These are phyloP conservation scores for Arrhopalites spinosus DNA, from an alignment of 2,888 invertebrate genomes.

Conservation along the genomic window DNA sequence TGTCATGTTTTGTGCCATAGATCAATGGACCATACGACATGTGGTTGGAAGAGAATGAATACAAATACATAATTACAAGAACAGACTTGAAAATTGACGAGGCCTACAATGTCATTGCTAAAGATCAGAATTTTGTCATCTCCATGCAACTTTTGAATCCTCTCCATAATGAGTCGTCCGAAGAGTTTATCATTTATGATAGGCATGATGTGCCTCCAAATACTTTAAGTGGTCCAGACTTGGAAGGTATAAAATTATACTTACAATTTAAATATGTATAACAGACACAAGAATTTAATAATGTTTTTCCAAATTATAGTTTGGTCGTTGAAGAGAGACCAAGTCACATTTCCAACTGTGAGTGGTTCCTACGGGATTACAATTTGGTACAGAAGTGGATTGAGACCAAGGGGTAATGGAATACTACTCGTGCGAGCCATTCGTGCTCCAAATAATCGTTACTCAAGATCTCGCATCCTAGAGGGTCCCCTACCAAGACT, in stretches of 20 bases:
- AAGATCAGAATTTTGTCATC: constrained; percentile 77
- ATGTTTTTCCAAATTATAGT: too few relatives aligned
- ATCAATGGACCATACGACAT: too few relatives aligned
- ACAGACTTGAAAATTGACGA: constrained; percentile 66
- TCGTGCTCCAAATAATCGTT: constrained; percentile 53
- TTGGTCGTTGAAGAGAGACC: constrained; percentile 83
- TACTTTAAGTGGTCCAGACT: constrained; percentile 43
- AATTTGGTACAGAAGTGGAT: constrained; percentile 79
- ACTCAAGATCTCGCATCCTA: constrained; percentile 58
- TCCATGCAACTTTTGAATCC: constrained; percentile 90
- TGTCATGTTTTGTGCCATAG: too few relatives aligned
- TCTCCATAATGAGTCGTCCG: constrained; percentile 84
- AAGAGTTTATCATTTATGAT: constrained; percentile 79
- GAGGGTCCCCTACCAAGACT: constrained; percentile 80
- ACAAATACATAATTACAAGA: constrained; percentile 79
- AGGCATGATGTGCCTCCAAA: constrained; percentile 66
- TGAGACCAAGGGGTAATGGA: constrained; percentile 77
- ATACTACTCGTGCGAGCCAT: constrained; percentile 61
- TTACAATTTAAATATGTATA: too few relatives aligned
- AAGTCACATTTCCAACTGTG: constrained; percentile 87
- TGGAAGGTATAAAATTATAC: too few relatives aligned
- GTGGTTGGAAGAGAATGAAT: constrained; percentile 72
- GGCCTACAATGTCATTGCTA: constrained; percentile 56
- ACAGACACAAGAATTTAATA: too few relatives aligned
- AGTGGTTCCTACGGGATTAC: constrained; percentile 82